These are phyloP conservation scores for Sebastolobus altivelis DNA, from an alignment of 2,797 vertebrate genomes.

Conservation along the genomic window DNA sequence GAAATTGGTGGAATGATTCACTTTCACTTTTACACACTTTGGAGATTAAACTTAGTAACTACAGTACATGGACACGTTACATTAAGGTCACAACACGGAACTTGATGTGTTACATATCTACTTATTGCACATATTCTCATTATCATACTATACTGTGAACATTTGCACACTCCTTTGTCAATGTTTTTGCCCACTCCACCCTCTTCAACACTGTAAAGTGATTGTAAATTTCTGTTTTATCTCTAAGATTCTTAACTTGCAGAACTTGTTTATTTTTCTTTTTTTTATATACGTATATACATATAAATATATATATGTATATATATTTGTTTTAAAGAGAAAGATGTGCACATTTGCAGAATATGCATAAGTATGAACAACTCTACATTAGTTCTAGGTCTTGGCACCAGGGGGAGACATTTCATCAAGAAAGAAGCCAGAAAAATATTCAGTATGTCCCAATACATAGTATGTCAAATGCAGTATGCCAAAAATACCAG, in stretches of 20 bases:
- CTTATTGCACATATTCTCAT: neutral
- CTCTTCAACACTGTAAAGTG: neutral
- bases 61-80: neutral
- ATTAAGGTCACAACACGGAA: accelerated
- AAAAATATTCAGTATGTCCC: too few relatives aligned
- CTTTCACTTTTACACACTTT: neutral
- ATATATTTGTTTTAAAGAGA: too few relatives aligned
- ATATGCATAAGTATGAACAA: too few relatives aligned
- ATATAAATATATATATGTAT: too few relatives aligned
- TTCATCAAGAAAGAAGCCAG: too few relatives aligned
- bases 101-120: neutral
- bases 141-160: neutral
- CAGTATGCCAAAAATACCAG: too few relatives aligned
- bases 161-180: neutral
- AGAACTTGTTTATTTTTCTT: neutral
- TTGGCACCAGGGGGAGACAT: too few relatives aligned
- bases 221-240: neutral
- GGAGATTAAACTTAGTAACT: neutral
- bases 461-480: too few relatives aligned
- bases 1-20: neutral
- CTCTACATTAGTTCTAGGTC: too few relatives aligned
- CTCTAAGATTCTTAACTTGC: neutral
- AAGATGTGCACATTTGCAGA: too few relatives aligned
- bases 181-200: neutral
- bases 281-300: too few relatives aligned